Evolutionary conservation across 1,140 invertebrate species (phyloP), one percentile per base, ranked within the genome.

Genomic region (Zaprionus ghesquierei): DNA sequence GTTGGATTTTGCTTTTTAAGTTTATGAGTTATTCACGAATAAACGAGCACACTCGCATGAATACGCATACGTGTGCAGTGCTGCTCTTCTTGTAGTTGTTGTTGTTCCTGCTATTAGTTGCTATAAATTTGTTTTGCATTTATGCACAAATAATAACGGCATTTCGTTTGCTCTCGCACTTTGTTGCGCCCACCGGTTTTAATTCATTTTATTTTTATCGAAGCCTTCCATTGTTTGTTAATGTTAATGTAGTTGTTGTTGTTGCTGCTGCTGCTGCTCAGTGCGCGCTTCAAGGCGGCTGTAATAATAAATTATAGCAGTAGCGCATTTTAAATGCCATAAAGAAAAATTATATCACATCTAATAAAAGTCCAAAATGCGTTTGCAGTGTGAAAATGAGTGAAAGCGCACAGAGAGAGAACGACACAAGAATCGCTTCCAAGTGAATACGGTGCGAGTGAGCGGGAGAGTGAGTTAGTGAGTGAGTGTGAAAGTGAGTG

Each of bases 231-330:
- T n/a, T n/a, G n/a, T n/a, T 29, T 29, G 10, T 31, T 31, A 13
- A 31, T 41, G 13, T 41, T 41, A 3, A 2, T 44, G 33, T 33
- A 33, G 12, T 50, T 23, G 12, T 22, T 23, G 20, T 50, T 44
- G 27, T 53, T 18, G 38, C 3, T 44, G 41, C 8, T 44, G 41
- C 2, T 44, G 18, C 1, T 20, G 41, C 10, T 46, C 18, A 20
- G 41, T 46, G 41, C 20, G 18, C 56, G 56, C 55, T 69, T 82
- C 82, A 81, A 61, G 79, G 82, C 82, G 87, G 65, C 82, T 76
- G 79, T 65, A 82, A 65, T 66, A 71, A 86, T 86, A 79, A 86
- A 86, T 86, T 81, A 44, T 50, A 56, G 58, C 31, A 59, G 31
- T 41, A 73, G 49, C 62, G 62, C 69, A 22, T 54, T 76, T 68